phyloP scores from a whole-genome alignment of 2,888 invertebrate species.

The Heliconius sara region DNA sequence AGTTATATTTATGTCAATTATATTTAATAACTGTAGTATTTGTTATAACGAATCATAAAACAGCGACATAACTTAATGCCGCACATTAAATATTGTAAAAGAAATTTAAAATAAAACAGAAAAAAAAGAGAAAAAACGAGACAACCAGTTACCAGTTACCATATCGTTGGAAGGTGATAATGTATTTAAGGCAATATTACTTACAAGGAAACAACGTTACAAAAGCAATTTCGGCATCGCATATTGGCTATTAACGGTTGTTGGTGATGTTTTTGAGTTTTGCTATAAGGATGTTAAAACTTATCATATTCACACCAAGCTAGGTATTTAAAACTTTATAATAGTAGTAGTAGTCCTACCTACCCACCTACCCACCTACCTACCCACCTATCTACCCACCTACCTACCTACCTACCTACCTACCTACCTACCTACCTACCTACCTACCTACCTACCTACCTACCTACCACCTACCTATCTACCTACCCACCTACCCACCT shows the following conservation, averaged over 20 bases:
- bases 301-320: constrained; percentile 28
- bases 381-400: no score
- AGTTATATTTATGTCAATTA: no score
- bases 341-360: neutral
- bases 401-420: no score
- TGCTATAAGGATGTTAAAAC: constrained; percentile 37
- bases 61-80: neutral
- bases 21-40: neutral
- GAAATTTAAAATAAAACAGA: neutral
- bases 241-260: constrained; percentile 80
- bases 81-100: neutral
- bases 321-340: neutral
- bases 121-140: constrained; percentile 29
- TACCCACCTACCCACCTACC: no score
- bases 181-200: constrained; percentile 76
- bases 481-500: no score
- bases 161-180: constrained; percentile 63
- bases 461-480: no score
- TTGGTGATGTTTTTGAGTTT: constrained; percentile 51
- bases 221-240: constrained; percentile 81
- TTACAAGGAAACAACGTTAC: constrained; percentile 78
- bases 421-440: no score
- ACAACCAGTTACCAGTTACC: constrained; percentile 42
- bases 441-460: no score
- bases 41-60: neutral